Conservation (phyloP, 2,888 invertebrate genomes). For the Drosophila neotestacea region DNA sequence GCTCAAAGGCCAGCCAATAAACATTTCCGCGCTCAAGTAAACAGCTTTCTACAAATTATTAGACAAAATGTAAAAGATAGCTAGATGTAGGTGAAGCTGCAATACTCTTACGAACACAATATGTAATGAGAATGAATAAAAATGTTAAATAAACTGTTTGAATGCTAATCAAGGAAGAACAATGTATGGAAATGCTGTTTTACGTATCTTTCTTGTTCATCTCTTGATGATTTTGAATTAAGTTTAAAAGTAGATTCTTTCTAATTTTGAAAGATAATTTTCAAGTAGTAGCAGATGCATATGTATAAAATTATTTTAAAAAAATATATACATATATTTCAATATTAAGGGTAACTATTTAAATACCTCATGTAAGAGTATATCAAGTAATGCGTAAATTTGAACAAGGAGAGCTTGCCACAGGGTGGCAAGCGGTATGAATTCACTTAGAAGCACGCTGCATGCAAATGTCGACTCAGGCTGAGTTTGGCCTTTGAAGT, state of each 20-base stretch:
- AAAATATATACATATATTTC: no score
- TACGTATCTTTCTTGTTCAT: no score
- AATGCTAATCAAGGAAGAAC: no score
- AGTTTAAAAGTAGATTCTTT: no score
- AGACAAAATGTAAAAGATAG: conserved; percentile 25
- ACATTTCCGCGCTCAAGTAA: conserved; percentile 69
- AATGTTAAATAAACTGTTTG: no score
- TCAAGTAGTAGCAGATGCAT: no score
- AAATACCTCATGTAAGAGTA: conserved; percentile 5
- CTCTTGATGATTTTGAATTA: no score
- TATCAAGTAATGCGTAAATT: conserved; percentile 22
- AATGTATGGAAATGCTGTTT: no score
- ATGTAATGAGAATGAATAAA: no score
- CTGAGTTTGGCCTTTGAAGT: conserved; percentile 68
- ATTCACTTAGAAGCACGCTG: conserved; percentile 53
- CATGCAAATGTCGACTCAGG: conserved; percentile 54
- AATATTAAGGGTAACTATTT: no score
- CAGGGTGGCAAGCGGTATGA: conserved; percentile 10
- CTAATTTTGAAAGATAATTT: no score
- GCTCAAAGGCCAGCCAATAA: conserved; percentile 71
- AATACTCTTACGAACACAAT: conserved; percentile 5
- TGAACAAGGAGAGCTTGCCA: not conserved
- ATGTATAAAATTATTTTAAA: no score
- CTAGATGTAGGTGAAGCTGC: not conserved
- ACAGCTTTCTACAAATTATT: conserved; percentile 58